phyloP scores from a whole-genome alignment of 2,113 vertebrate species.

The Miniopterus natalensis region DNA sequence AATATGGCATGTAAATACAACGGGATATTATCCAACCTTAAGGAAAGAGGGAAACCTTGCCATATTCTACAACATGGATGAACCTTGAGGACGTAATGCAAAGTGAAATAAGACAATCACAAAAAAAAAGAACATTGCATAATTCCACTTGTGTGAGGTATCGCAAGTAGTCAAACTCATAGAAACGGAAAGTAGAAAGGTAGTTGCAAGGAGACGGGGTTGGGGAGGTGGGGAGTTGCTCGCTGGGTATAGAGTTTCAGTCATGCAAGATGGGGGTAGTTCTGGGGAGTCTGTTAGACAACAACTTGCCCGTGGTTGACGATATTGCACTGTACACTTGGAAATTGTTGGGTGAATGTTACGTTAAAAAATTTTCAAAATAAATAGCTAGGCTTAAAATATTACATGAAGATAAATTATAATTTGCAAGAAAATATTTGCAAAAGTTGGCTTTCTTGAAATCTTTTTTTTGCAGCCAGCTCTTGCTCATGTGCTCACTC shows the following conservation, averaged over 20 bases:
- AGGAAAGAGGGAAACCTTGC: neutral
- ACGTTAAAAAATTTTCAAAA: neutral
- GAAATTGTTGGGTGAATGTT: neutral
- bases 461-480: neutral
- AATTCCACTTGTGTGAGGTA: neutral
- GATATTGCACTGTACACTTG: neutral
- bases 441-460: neutral
- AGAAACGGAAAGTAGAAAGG: neutral
- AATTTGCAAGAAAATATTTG: neutral
- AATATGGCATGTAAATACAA: neutral
- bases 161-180: neutral
- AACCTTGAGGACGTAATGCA: neutral
- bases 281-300: neutral
- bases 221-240: accelerated
- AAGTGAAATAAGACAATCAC: neutral
- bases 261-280: accelerated
- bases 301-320: neutral
- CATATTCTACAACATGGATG: neutral
- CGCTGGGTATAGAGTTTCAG: neutral
- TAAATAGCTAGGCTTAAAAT: neutral
- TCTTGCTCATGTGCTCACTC: too few relatives aligned
- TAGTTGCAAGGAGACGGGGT: neutral
- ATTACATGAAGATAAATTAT: neutral
- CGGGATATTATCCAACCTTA: neutral
- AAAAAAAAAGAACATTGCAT: neutral